These are phyloP conservation scores for Capra hircus DNA, from an alignment of 2,113 vertebrate genomes.

Conservation along the genomic window DNA sequence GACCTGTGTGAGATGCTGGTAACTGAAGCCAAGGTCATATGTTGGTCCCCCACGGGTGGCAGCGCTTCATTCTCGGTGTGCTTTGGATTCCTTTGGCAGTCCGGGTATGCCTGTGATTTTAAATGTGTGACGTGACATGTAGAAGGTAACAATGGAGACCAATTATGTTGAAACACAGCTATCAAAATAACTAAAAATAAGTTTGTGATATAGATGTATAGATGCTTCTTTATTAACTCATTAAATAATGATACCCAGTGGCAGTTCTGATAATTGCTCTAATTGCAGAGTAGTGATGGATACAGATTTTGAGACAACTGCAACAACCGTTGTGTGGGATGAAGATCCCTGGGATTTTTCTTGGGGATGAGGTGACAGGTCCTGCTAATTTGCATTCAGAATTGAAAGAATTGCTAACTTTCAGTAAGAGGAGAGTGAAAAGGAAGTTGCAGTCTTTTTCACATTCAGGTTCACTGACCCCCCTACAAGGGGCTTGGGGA, in stretches of 20 bases:
- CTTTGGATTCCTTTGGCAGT: neutral
- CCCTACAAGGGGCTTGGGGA: neutral
- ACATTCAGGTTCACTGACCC: neutral
- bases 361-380: neutral
- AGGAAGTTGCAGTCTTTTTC: neutral
- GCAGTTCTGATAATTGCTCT: neutral
- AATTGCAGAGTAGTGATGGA: neutral
- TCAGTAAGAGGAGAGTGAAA: neutral
- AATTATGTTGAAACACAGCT: neutral
- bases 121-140: neutral
- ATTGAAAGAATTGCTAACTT: neutral
- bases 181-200: slow-evolving; percentile 10
- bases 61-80: neutral
- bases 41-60: neutral
- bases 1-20: neutral
- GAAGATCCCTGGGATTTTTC: neutral
- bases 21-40: neutral
- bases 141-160: neutral
- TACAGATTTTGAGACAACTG: neutral
- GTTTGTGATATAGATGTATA: neutral
- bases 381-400: neutral
- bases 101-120: neutral
- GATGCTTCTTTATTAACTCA: neutral
- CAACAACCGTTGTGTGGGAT: neutral
- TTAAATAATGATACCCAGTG: neutral